phyloP scores from a whole-genome alignment of 1,140 invertebrate genomes.

The Papilio machaon region DNA sequence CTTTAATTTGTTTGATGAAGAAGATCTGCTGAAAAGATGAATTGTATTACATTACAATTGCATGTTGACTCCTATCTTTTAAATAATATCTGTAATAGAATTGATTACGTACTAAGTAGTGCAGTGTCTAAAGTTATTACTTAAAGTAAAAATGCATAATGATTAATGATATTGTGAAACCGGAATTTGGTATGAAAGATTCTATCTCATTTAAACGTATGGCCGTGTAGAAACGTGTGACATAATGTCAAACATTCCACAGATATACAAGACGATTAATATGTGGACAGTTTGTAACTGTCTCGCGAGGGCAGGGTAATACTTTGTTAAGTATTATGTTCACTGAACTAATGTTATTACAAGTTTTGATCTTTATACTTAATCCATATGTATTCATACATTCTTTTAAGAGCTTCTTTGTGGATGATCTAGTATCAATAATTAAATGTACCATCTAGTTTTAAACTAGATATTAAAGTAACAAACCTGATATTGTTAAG shows the following conservation, averaged over 20 bases:
- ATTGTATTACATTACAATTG: neutral
- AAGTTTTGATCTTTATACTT: neutral
- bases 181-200: slow-evolving; percentile 44
- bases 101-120: neutral
- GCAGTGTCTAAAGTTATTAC: slow-evolving; percentile 1
- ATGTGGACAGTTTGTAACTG: slow-evolving; percentile 46
- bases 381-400: neutral
- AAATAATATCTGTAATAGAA: neutral
- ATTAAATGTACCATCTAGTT: too few species aligned
- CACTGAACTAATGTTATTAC: neutral
- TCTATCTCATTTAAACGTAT: slow-evolving; percentile 45
- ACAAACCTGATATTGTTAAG: neutral
- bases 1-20: too few species aligned
- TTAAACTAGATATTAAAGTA: neutral
- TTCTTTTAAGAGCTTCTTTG: too few species aligned
- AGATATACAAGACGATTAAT: slow-evolving; percentile 51
- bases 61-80: neutral
- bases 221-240: slow-evolving; percentile 43
- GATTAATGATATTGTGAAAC: slow-evolving; percentile 53
- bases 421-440: too few species aligned
- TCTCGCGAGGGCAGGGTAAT: slow-evolving; percentile 33
- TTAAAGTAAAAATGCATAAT: slow-evolving; percentile 35
- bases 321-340: slow-evolving; percentile 28
- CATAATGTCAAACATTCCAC: slow-evolving; percentile 57
- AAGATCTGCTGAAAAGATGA: neutral